Conservation (phyloP, 2,113 vertebrate species). For the Paramormyrops kingsleyae region DNA sequence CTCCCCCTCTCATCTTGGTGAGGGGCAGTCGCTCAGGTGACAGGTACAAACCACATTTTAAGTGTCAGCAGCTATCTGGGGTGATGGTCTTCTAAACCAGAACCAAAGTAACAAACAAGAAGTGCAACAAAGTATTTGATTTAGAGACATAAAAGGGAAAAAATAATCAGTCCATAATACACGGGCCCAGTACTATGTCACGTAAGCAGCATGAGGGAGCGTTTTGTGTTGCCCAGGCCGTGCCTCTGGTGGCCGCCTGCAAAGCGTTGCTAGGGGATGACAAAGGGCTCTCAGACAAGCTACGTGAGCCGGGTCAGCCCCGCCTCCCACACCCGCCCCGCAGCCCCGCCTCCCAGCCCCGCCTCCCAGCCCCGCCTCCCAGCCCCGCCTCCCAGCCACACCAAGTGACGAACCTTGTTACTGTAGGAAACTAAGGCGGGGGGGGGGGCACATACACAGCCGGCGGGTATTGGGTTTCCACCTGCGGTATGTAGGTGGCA, state of each 20-base stretch:
- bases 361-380: conserved; percentile 30
- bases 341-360: conserved; percentile 27
- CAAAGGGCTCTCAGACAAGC: conserved; percentile 31
- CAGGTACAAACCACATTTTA: neutral
- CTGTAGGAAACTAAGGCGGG: conserved; percentile 17
- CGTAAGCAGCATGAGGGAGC: neutral
- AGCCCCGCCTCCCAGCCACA: conserved; percentile 24
- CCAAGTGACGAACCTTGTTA: conserved; percentile 38
- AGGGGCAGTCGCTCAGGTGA: neutral
- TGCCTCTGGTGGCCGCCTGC: neutral
- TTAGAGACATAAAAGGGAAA: too few relatives aligned
- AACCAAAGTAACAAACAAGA: neutral
- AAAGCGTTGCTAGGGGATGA: conserved; percentile 25
- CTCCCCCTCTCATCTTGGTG: neutral
- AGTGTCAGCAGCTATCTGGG: neutral
- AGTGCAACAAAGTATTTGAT: neutral
- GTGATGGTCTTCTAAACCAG: neutral
- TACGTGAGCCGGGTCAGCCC: conserved; percentile 38
- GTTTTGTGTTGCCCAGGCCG: neutral
- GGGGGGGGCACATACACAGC: neutral
- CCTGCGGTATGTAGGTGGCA: neutral
- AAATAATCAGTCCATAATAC: neutral
- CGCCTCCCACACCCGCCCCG: conserved; percentile 37
- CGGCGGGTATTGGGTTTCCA: neutral
- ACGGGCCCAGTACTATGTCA: neutral